phyloP scores from a whole-genome alignment of 1,140 invertebrate genomes.

The Andrena cerasifolii region DNA sequence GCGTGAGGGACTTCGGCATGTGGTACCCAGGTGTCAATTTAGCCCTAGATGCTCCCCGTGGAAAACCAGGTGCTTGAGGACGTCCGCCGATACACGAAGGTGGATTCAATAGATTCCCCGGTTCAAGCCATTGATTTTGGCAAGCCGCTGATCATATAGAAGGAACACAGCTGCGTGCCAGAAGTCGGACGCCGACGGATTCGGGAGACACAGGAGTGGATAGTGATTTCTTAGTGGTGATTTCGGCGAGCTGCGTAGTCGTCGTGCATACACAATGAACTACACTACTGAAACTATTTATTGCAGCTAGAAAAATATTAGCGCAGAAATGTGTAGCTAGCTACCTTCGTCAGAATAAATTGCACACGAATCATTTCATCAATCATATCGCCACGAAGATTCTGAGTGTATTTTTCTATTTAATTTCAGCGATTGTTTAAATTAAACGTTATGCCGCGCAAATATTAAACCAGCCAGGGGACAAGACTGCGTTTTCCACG shows the following conservation, averaged over 20 bases:
- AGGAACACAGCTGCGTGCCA: constrained; percentile 58
- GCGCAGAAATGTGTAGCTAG: too few relatives aligned
- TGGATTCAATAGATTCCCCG: constrained; percentile 56
- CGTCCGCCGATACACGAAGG: constrained; percentile 41
- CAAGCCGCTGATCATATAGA: constrained; percentile 42
- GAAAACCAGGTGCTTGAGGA: constrained; percentile 61
- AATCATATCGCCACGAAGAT: too few relatives aligned
- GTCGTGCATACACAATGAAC: too few relatives aligned
- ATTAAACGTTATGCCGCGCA: too few relatives aligned
- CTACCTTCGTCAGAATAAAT: too few relatives aligned
- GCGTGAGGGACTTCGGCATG: constrained; percentile 58
- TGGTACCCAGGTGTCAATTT: constrained; percentile 75
- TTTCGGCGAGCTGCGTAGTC: constrained; percentile 18
- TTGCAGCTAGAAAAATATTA: too few relatives aligned
- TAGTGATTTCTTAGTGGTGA: constrained; percentile 20
- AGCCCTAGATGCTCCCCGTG: constrained; percentile 34
- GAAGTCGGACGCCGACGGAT: constrained; percentile 43
- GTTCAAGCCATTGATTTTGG: constrained; percentile 67
- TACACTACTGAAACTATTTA: too few relatives aligned
- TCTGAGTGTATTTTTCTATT: too few relatives aligned
- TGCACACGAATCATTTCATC: too few relatives aligned
- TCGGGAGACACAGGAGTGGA: not conserved
- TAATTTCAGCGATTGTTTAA: too few relatives aligned
- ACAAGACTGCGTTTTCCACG: not conserved
- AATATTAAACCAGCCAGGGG: not conserved